These are phyloP conservation scores for Triplophysa yarkandensis DNA, from an alignment of 2,797 vertebrate species.

Conservation along the genomic window DNA sequence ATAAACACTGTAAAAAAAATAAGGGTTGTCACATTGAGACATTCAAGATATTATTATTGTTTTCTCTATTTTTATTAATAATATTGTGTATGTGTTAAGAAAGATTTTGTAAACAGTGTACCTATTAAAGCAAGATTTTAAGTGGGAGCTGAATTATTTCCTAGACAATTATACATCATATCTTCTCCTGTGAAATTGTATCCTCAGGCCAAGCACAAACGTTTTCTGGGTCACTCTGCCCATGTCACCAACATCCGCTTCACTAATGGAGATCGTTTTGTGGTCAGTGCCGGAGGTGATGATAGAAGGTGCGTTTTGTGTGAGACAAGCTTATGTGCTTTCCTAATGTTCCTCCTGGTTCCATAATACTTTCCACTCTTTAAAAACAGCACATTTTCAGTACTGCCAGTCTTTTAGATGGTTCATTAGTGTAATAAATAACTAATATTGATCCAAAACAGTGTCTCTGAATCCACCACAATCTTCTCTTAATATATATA, in stretches of 20 bases:
- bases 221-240: slow-evolving; percentile 95
- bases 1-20: too few relatives aligned
- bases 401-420: not conserved
- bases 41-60: too few relatives aligned
- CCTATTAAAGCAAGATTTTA: too few relatives aligned
- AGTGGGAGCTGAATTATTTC: not conserved
- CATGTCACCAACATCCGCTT: slow-evolving; percentile 95
- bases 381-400: not conserved
- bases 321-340: not conserved
- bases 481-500: too few relatives aligned
- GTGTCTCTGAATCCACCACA: not conserved
- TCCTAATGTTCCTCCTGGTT: not conserved
- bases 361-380: not conserved
- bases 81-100: too few relatives aligned
- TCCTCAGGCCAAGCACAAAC: slow-evolving; percentile 94
- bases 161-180: too few relatives aligned
- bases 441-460: not conserved
- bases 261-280: slow-evolving; percentile 89
- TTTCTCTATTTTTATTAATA: too few relatives aligned
- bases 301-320: slow-evolving; percentile 88
- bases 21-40: too few relatives aligned
- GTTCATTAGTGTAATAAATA: too few relatives aligned
- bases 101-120: too few relatives aligned
- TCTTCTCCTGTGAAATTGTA: slow-evolving; percentile 27
- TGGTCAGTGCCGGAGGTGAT: slow-evolving; percentile 93